Evolutionary conservation across 2,113 vertebrate genomes (phyloP), one percentile per base, ranked within the genome.

Genomic region (Colossoma macropomum): DNA sequence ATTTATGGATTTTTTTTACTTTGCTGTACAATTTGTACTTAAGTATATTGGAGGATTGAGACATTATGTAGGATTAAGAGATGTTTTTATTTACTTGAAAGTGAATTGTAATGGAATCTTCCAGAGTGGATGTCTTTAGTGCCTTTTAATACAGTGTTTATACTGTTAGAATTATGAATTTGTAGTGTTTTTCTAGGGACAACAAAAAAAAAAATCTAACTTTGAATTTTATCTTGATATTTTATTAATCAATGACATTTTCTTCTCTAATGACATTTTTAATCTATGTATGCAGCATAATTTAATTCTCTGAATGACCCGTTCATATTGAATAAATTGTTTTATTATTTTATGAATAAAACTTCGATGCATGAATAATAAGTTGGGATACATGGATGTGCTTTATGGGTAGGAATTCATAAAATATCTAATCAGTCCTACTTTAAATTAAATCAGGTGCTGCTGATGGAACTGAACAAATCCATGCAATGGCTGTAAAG

Each of bases 271-370:
- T 80, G 60, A 66, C 17, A 1, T 75, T 70, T 80, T 76, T 72
- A 71, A 62, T 75, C 60, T 80, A 38, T 82, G 66, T 84, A 82
- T 81, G 75, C 23, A 74, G 34, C 70, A 54, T 83, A 78, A 82
- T 81, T 76, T 73, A 70, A 79, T 78, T 62, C 77, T 86, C 70
- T 59, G 25, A 60, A 83, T 30, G 3, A 75, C 75, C 48, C 79
- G 80, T 86, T 86, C 76, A 75, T 78, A 82, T 86, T 82, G 70
- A 85, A 82, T 71, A 75, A 83, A 81, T 77, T 66, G 59, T 21
- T 75, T 38, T 60, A 52, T 85, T 77, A 75, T 87, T 87, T 81
- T 87, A 74, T 70, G 60, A 87, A 78, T 78, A 84, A 81, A 85
- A 15, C 21, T 30, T 71, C 27, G 48, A 28, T 52, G 45, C 54